These are phyloP conservation scores for Brachyistius frenatus DNA, from an alignment of 2,113 vertebrate species.

Conservation along the genomic window DNA sequence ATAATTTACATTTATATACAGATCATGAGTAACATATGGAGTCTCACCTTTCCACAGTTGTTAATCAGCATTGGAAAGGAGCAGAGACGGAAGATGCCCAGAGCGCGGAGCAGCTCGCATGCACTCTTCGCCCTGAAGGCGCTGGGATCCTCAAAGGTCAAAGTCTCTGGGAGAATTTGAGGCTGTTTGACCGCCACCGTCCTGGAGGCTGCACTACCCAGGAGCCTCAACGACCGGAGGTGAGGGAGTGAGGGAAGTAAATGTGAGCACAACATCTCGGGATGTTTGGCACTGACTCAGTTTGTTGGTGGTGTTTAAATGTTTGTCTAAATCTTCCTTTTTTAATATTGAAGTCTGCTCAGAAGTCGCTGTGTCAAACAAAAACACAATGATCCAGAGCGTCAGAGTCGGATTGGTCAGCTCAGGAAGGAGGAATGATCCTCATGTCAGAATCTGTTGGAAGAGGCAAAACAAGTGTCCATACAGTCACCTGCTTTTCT, in stretches of 20 bases:
- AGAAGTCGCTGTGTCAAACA: not conserved
- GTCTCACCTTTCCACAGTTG: slow-evolving; percentile 83
- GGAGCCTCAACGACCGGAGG: slow-evolving; percentile 50
- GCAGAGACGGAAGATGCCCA: slow-evolving; percentile 84
- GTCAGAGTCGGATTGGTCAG: not conserved
- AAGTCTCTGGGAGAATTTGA: not conserved
- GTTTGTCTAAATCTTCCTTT: no score
- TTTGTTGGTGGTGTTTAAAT: no score
- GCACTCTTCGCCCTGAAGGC: slow-evolving; percentile 84
- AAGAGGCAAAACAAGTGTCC: not conserved
- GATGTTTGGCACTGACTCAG: no score
- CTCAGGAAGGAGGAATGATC: not conserved
- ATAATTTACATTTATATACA: not conserved
- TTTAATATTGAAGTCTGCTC: not conserved
- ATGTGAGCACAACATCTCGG: slow-evolving; percentile 60
- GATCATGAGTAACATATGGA: not conserved
- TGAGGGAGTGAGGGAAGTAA: slow-evolving; percentile 46
- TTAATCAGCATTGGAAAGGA: slow-evolving; percentile 84
- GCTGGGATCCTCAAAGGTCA: slow-evolving; percentile 82
- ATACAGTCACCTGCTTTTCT: not conserved
- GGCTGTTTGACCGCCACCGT: slow-evolving; percentile 5
- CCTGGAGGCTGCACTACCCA: slow-evolving; percentile 46
- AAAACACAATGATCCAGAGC: not conserved
- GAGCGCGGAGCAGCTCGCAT: slow-evolving; percentile 82
- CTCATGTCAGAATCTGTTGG: slow-evolving; percentile 1